A percentile compares a stretch with the other conserved stretches of the same genome.
phyloP scores from a whole-genome alignment of 2,113 vertebrate species.

The Microtus oregoni region DNA sequence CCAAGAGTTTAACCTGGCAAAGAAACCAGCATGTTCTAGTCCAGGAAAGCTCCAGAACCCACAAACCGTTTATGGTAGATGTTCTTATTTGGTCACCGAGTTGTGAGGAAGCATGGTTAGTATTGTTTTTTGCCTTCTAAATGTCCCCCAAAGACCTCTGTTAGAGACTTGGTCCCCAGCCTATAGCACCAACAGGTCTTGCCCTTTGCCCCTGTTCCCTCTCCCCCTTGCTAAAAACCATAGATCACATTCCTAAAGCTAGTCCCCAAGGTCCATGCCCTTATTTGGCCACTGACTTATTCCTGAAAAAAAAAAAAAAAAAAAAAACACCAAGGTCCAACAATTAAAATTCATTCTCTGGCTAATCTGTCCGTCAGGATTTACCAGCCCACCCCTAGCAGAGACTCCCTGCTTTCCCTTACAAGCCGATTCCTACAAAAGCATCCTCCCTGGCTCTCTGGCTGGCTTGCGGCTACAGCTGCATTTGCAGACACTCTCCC shows the following conservation, averaged over 20 bases:
- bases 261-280: background rate
- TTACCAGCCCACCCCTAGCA: background rate
- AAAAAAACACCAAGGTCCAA: background rate
- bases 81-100: background rate
- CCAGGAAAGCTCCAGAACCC: background rate
- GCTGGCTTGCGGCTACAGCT: background rate
- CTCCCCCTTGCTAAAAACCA: background rate
- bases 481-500: background rate
- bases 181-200: background rate
- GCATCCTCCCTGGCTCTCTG: background rate
- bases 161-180: background rate
- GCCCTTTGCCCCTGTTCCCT: background rate
- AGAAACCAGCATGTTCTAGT: background rate
- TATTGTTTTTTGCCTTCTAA: background rate
- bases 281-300: background rate
- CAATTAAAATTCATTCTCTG: background rate
- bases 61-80: background rate
- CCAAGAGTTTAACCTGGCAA: background rate
- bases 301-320: background rate
- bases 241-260: background rate
- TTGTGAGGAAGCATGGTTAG: background rate
- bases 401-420: background rate
- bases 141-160: background rate
- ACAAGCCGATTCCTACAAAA: background rate
- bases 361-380: background rate